A percentile compares a stretch with the other conserved stretches of the same genome.
Conservation (phyloP, 2,797 vertebrate species). For the Enteromius fasciolatus region DNA sequence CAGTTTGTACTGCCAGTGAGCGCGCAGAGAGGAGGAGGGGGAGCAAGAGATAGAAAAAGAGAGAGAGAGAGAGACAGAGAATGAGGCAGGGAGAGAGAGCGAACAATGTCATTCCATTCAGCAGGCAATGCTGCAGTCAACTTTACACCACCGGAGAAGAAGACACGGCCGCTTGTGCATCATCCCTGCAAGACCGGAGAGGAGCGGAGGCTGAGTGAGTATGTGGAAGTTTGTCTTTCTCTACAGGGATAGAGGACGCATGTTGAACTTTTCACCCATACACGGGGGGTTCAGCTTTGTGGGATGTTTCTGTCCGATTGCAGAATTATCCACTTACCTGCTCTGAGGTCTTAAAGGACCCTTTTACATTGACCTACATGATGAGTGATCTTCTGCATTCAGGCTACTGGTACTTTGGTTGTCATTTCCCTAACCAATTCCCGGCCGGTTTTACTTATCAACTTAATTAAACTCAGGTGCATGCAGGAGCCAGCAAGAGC, state of each 20-base stretch:
- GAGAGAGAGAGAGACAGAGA: conserved; percentile 62
- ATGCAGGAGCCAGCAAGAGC: conserved; percentile 61
- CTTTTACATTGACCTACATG: conserved; percentile 12
- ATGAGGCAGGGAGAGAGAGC: conserved; percentile 49
- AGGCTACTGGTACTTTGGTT: conserved; percentile 1
- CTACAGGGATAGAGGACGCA: conserved; percentile 27
- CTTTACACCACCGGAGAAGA: conserved; percentile 78
- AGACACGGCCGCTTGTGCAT: conserved; percentile 67
- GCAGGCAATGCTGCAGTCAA: conserved; percentile 88
- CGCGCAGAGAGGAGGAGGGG: conserved; percentile 66
- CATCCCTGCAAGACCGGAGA: conserved; percentile 43
- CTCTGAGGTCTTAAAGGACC: conserved; percentile 43
- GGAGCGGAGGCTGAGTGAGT: conserved; percentile 71
- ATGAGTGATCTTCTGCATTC: conserved; percentile 35
- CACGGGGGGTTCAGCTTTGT: neutral
- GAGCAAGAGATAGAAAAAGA: conserved; percentile 70
- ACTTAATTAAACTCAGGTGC: conserved; percentile 66
- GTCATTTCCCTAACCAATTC: conserved; percentile 49
- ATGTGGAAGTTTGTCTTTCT: conserved; percentile 72
- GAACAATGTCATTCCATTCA: conserved; percentile 90
- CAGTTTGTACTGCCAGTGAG: conserved; percentile 85
- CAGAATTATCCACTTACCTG: conserved; percentile 28
- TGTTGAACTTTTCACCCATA: conserved; percentile 50
- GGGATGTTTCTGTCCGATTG: conserved; percentile 8
- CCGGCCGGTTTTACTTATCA: conserved; percentile 72